Percentiles rank a stretch among this genome's conserved stretches.
These are phyloP conservation scores for Alethe diademata DNA, from an alignment of 2,113 vertebrate genomes.

Conservation along the genomic window DNA sequence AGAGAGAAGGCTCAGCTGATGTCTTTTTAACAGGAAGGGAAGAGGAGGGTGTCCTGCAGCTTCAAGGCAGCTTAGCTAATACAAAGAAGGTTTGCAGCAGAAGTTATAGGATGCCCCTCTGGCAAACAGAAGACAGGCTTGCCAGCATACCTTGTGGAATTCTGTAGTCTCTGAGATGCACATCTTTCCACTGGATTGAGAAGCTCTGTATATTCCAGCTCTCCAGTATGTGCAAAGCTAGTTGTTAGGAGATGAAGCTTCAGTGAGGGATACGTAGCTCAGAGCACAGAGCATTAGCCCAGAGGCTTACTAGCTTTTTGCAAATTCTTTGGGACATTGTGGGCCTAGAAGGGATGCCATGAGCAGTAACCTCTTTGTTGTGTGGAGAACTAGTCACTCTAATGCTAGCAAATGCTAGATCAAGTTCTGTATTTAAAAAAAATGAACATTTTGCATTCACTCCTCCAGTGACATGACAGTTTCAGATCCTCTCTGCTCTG, in stretches of 20 bases:
- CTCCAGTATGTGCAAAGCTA: neutral
- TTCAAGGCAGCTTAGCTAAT: neutral
- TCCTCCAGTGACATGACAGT: neutral
- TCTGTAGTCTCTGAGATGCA: neutral
- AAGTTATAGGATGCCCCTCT: neutral
- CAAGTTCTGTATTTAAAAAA: neutral
- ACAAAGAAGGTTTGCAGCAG: neutral
- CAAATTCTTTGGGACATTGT: neutral
- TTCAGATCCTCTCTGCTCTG: neutral
- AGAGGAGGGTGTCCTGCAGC: neutral
- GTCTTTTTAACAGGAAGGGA: neutral
- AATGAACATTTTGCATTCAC: neutral
- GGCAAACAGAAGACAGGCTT: neutral
- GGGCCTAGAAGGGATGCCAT: neutral
- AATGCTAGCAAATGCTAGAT: neutral
- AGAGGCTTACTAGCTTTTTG: neutral
- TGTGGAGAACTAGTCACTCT: neutral
- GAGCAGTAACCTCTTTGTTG: neutral
- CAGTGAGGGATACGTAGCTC: neutral
- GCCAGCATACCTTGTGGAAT: neutral
- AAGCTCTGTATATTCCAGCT: neutral
- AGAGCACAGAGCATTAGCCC: neutral
- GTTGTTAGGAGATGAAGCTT: neutral
- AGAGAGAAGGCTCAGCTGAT: neutral
- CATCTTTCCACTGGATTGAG: neutral